Evolutionary conservation across 2,888 invertebrate species (phyloP), one percentile per base, ranked within the genome.

Genomic region (Epirrhoe alternata): DNA sequence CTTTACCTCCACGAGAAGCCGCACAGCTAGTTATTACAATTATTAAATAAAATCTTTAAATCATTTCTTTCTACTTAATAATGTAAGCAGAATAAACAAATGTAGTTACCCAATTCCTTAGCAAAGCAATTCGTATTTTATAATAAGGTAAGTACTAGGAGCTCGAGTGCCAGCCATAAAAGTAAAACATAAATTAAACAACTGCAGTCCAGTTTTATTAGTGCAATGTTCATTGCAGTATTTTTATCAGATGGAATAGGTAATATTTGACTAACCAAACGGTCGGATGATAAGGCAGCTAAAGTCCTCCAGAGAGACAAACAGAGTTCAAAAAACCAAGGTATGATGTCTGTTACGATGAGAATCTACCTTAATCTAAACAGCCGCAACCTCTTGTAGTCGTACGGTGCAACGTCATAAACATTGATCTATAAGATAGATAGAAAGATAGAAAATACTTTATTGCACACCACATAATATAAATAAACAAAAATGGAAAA

Each of bases 151-250:
- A 6, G 24, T 24, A 38, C 51, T 30, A 33, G 10, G n/a, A 59
- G 6, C 24, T 30, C 17, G 5, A 55, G 17, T 24, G 12, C 38
- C 38, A 42, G 38, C 38, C 7, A 47, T 57, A 57, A 66, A 24
- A 2, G 42, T 57, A 60, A 66, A 61, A 51, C 60, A 62, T 64
- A 61, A 70, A 68, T 38, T 12, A 64, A 69, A 61, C 45, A 49
- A 63, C 67, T 65, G 69, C 71, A 72, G 59, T 50, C 42, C 16
- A 60, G 47, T 49, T 68, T 61, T 53, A 58, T 64, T 67, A 60
- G 45, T 51, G 50, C 54, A 16, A 38, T 50, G 38, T 51, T 56
- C 59, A 61, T 38, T 64, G 68, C 68, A 64, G 68, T 64, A 54
- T 49, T 64, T 68, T 68, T 61, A 68, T 68, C 64, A 61, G 64